Evolutionary conservation across 1,140 invertebrate genomes (phyloP).

Genomic region (Ericerus pela): DNA sequence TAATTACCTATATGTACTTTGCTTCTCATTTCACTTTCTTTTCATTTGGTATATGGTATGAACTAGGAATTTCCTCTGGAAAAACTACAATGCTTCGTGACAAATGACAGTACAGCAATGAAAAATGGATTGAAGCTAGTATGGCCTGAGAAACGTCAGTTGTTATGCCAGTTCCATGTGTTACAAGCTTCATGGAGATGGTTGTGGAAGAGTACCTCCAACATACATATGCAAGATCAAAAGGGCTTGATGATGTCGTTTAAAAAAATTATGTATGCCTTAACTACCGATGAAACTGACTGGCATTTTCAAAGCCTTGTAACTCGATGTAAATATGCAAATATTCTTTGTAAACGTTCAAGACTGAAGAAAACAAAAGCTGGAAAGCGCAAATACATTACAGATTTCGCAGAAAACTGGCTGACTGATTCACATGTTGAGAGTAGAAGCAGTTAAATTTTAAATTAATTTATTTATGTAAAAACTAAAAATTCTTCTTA

Average conservation of each 20-base stretch:
- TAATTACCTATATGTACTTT: neutral
- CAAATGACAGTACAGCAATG: neutral
- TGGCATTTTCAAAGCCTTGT: neutral
- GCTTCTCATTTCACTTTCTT: neutral
- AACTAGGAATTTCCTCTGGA: too few relatives aligned
- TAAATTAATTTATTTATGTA: too few relatives aligned
- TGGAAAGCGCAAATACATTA: too few relatives aligned
- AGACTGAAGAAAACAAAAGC: too few relatives aligned
- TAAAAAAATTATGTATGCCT: neutral
- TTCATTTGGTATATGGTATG: neutral
- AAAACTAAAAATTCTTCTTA: too few relatives aligned
- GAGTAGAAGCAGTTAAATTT: too few relatives aligned
- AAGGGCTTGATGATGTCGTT: conserved; percentile 5
- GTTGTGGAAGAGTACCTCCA: neutral
- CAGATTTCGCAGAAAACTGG: too few relatives aligned
- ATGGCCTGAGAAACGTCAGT: neutral
- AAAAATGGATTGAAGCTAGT: conserved; percentile 2
- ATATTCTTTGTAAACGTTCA: too few relatives aligned
- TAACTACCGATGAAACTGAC: neutral
- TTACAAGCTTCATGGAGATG: conserved; percentile 3
- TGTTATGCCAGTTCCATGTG: conserved; percentile 11
- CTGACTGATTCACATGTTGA: too few relatives aligned
- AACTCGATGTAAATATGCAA: neutral
- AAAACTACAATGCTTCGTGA: too few relatives aligned
- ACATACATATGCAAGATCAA: neutral